These are phyloP conservation scores for Alligator sinensis DNA, from an alignment of 2,113 vertebrate species.

Conservation along the genomic window DNA sequence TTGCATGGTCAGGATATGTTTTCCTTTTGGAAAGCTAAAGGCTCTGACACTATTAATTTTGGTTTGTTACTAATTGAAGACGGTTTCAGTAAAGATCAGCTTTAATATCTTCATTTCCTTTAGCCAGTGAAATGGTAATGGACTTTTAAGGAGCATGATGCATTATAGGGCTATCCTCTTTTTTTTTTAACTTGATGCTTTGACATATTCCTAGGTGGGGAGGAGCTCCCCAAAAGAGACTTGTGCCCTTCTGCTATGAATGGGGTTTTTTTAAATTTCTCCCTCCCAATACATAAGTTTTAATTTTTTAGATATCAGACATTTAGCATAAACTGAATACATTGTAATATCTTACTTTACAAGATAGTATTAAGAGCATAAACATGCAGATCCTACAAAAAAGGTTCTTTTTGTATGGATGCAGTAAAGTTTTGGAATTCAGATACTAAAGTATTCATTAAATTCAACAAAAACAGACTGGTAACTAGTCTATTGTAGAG, in stretches of 20 bases:
- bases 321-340: neutral
- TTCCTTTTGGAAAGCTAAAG: constrained; percentile 18
- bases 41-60: neutral
- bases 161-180: neutral
- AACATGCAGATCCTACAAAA: neutral
- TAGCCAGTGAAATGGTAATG: neutral
- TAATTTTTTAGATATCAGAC: neutral
- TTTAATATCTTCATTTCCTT: constrained; percentile 27
- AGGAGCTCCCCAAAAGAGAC: neutral
- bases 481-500: neutral
- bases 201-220: neutral
- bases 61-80: constrained; percentile 29
- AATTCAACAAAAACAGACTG: neutral
- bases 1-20: neutral
- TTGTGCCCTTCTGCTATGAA: constrained; percentile 5
- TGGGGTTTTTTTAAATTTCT: neutral
- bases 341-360: neutral
- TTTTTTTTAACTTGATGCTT: neutral
- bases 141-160: neutral
- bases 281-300: neutral
- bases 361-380: neutral
- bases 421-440: neutral
- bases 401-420: neutral
- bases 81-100: constrained; percentile 24
- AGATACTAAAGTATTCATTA: neutral